Percentiles rank a stretch among this genome's conserved stretches.
Evolutionary conservation across 2,113 vertebrate genomes (phyloP).

Genomic region (Crotalus viridis): DNA sequence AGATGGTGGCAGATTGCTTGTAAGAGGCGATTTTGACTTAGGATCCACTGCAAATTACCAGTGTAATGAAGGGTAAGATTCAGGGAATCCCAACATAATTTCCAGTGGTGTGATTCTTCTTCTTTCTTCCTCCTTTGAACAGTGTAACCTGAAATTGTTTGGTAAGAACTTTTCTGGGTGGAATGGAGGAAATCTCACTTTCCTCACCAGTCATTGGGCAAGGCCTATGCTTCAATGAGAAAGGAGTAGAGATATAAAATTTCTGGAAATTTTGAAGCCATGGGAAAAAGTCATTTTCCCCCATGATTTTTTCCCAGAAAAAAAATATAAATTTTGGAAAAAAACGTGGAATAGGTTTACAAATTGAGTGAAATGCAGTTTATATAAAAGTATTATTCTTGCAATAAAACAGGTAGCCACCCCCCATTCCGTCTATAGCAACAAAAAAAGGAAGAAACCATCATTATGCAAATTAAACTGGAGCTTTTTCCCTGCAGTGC

Average conservation of each 20-base stretch:
- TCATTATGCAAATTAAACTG: too few relatives aligned
- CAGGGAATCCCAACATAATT: not conserved
- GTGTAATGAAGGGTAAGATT: not conserved
- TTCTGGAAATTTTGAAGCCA: too few relatives aligned
- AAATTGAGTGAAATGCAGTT: too few relatives aligned
- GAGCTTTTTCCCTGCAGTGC: too few relatives aligned
- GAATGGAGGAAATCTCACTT: not conserved
- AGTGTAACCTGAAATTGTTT: not conserved
- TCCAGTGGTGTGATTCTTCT: not conserved
- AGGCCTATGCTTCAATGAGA: not conserved
- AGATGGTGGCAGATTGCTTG: not conserved
- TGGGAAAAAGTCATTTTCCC: too few relatives aligned
- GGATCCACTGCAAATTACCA: not conserved
- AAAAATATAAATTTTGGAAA: too few relatives aligned
- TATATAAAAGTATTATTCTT: too few relatives aligned
- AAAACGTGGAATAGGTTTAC: too few relatives aligned
- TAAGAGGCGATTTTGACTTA: not conserved
- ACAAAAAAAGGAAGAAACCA: too few relatives aligned
- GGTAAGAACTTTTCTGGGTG: not conserved
- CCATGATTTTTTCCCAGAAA: too few relatives aligned
- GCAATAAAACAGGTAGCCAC: too few relatives aligned
- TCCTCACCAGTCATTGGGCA: not conserved
- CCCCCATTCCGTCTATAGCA: too few relatives aligned
- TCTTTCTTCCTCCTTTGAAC: not conserved
- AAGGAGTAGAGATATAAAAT: not conserved